phyloP scores from a whole-genome alignment of 1,140 invertebrate genomes.

The Nephotettix cincticeps region DNA sequence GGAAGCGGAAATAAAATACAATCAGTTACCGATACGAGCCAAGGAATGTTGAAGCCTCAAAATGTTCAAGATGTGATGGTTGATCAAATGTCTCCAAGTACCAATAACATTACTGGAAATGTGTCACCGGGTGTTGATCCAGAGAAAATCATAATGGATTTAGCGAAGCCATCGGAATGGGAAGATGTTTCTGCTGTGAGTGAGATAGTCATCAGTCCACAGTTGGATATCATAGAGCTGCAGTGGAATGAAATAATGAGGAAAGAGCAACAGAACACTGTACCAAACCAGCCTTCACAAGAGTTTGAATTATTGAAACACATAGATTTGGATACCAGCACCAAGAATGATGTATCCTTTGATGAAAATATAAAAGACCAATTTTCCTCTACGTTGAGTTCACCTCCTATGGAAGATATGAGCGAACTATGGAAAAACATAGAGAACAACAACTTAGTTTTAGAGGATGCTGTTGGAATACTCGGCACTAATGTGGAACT shows the following conservation, averaged over 20 bases:
- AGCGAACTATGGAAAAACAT: not conserved
- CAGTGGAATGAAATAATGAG: constrained; percentile 27
- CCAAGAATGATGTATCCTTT: too few species aligned
- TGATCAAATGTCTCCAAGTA: too few species aligned
- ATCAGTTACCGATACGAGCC: too few species aligned
- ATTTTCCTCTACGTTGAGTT: too few species aligned
- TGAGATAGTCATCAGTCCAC: constrained; percentile 31
- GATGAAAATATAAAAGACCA: too few species aligned
- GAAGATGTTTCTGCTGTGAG: constrained; percentile 3
- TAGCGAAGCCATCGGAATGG: constrained; percentile 16
- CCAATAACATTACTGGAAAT: too few species aligned
- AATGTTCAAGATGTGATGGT: too few species aligned
- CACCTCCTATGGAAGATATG: not conserved
- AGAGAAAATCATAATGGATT: constrained; percentile 28
- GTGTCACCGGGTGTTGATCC: constrained; percentile 12
- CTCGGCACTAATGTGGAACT: not conserved
- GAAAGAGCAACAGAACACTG: not conserved
- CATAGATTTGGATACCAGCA: too few species aligned
- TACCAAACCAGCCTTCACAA: too few species aligned
- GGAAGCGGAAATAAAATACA: too few species aligned
- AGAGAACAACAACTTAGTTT: constrained; percentile 4
- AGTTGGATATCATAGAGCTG: constrained; percentile 33
- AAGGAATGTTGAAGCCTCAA: too few species aligned
- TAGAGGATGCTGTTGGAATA: not conserved
- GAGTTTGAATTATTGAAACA: too few species aligned